Evolutionary conservation across 2,797 vertebrate species (phyloP).

Genomic region (Sphenopsis melanotis): DNA sequence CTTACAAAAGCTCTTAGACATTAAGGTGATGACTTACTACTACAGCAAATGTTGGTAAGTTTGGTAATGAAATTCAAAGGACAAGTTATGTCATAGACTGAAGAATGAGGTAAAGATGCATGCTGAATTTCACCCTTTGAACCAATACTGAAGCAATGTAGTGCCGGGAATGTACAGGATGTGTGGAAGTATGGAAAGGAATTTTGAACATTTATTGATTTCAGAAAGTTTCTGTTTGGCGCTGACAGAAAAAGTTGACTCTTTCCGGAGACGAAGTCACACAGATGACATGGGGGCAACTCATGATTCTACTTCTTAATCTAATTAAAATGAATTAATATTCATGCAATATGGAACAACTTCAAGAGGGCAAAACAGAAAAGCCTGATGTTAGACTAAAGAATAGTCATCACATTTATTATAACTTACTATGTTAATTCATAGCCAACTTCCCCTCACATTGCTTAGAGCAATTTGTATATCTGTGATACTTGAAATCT

Average conservation of each 20-base stretch:
- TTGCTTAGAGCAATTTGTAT: not conserved
- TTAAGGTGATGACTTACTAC: not conserved
- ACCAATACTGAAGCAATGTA: not conserved
- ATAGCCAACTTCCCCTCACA: not conserved
- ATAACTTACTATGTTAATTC: not conserved
- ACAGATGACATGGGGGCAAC: not conserved
- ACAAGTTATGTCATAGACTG: not conserved
- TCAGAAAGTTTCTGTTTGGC: not conserved
- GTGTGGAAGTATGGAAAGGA: not conserved
- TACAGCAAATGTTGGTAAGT: not conserved
- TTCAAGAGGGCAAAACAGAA: not conserved
- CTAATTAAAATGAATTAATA: not conserved
- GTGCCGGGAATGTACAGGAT: accelerated
- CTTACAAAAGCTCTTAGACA: not conserved
- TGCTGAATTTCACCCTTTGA: not conserved
- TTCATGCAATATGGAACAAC: not conserved
- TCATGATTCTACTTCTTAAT: not conserved
- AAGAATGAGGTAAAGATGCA: not conserved
- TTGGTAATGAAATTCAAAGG: not conserved
- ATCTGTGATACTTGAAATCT: not conserved
- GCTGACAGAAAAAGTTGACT: not conserved
- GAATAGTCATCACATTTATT: not conserved
- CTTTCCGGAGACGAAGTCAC: accelerated
- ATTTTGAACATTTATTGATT: not conserved
- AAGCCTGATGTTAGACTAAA: not conserved